Conservation (phyloP, 2,113 vertebrate species). For the Neolamprologus caudopunctatus region DNA sequence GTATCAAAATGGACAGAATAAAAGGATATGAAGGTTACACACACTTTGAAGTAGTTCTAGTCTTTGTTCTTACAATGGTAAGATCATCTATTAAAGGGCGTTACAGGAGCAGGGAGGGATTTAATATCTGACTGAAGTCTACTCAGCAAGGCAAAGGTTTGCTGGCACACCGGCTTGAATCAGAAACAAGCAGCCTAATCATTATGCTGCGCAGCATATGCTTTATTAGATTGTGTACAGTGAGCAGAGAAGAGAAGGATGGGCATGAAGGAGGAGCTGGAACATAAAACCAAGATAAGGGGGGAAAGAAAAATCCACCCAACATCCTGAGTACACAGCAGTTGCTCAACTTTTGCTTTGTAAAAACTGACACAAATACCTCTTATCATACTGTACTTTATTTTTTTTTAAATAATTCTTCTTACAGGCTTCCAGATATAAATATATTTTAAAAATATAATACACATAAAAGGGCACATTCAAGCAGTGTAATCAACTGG, state of each 20-base stretch:
- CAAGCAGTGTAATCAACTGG: conserved; percentile 26
- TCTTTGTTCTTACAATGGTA: not conserved
- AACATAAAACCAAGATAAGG: conserved; percentile 36
- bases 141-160: not conserved
- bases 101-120: not conserved
- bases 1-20: not conserved
- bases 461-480: conserved; percentile 51
- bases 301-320: not conserved
- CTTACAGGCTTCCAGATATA: conserved; percentile 52
- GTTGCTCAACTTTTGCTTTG: not conserved
- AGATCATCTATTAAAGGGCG: not conserved
- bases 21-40: not conserved
- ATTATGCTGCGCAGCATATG: not conserved
- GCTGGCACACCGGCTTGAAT: not conserved
- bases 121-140: conserved; percentile 9
- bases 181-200: not conserved
- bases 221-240: conserved; percentile 52
- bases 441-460: conserved; percentile 55
- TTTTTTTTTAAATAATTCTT: conserved; percentile 11
- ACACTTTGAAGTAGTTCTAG: not conserved
- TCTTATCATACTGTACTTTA: conserved; percentile 42
- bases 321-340: not conserved
- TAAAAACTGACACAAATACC: conserved; percentile 14
- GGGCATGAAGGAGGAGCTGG: conserved; percentile 4
- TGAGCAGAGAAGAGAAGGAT: not conserved